Evolutionary conservation across 2,797 vertebrate genomes (phyloP), one percentile per base, ranked within the genome.

Genomic region (Sternotherus odoratus): DNA sequence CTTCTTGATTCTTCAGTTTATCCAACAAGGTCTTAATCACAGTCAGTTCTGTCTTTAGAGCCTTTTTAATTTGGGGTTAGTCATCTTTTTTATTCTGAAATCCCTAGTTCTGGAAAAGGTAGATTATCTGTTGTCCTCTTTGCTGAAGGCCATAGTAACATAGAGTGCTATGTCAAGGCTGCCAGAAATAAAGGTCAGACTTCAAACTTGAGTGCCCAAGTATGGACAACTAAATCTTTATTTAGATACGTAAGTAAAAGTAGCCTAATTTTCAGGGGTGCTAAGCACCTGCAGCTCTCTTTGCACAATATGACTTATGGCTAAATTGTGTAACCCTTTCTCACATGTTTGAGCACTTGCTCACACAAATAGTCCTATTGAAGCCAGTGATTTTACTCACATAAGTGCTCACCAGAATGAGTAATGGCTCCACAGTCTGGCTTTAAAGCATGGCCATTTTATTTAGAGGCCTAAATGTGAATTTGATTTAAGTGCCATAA

Each of bases 131-230:
- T 91, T 56, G 63, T 39, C 49, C 0, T 7, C 24, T 93, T 94
- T 28, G 26, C 50, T 89, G 81, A 92, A 95, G 77, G 63, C 53
- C 54, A 11, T 84, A 90, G 39, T 56, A 74, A 46, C 91, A 94
- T 88, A 4, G 2, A 82, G n/a, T 89, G 72, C 78, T 79, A 39
- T 83, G 92, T 94, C 87, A 92, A 57, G 46, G 19, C 79, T 90
- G 88, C 54, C 60, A 82, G 84, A 95, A 94, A 87, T 63, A 88
- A 86, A 94, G 53, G 63, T 86, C 89, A 93, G 8, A 13, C 56
- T 77, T 82, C 84, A 81, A 57, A 56, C 30, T 93, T 95, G 49
- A 87, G 82, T 94, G 84, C 57, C 43, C 23, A 83, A 51, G 78
- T 86, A 86, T 91, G 84, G 93, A 26, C 23, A 39, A 33, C 23